A percentile compares a stretch with the other conserved stretches of the same genome.
These are phyloP conservation scores for Egretta garzetta DNA, from an alignment of 2,113 vertebrate genomes.

Conservation along the genomic window DNA sequence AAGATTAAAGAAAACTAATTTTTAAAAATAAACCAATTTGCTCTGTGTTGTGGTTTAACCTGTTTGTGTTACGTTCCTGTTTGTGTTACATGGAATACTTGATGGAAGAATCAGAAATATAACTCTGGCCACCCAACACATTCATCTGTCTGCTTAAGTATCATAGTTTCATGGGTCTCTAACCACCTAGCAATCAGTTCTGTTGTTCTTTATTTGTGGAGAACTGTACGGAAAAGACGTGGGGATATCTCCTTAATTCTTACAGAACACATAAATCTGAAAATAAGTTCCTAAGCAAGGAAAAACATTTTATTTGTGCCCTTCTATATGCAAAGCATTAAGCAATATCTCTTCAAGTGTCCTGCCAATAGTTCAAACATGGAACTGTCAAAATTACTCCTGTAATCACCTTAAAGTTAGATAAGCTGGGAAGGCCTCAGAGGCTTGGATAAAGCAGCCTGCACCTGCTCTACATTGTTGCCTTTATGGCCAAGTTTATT, in stretches of 20 bases:
- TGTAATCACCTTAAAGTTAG: not conserved
- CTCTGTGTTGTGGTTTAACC: not conserved
- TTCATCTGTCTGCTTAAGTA: not conserved
- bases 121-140: not conserved
- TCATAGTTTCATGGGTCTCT: not conserved
- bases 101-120: not conserved
- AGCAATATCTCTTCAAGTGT: not conserved
- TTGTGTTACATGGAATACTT: not conserved
- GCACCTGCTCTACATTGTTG: not conserved
- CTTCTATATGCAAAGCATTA: not conserved
- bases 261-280: not conserved
- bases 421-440: not conserved
- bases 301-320: not conserved
- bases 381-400: not conserved
- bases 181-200: not conserved
- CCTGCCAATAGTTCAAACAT: not conserved
- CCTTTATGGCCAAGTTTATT: not conserved
- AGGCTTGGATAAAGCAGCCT: not conserved
- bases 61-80: not conserved
- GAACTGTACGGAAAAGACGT: not conserved
- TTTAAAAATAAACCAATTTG: not conserved
- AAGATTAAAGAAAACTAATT: not conserved
- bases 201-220: not conserved
- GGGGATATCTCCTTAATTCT: not conserved
- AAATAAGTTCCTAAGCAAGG: not conserved